Base-by-base conservation (phyloP, 2,888 invertebrate species). In the Diploptera punctata region DNA sequence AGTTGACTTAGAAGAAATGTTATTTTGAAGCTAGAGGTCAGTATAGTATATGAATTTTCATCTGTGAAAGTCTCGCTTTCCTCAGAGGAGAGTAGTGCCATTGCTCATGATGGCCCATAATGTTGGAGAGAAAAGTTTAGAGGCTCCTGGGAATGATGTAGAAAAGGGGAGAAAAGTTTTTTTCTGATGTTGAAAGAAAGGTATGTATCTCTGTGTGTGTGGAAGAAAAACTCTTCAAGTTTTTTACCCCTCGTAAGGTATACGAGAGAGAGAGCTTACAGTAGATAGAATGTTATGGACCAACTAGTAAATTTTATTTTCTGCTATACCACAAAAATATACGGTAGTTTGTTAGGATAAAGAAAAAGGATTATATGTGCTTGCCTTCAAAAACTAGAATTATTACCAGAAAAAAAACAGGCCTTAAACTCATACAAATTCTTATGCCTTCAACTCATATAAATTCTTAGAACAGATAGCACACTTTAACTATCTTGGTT, bases 81-180 rank as follows among this genome's bases (percentile, higher is more conserved):
- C n/a, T n/a, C n/a, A n/a, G n/a, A n/a, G n/a, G 47, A 18, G 9
- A 1, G 3, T 9, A 9, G 2, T 9, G 44, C 44, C n/a, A n/a
- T n/a, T 44, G 18, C 47, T 47, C 5, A 47, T 47, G 18, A 47
- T 47, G 47, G 9, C n/a, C n/a, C n/a, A n/a, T 47, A 18, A 5
- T 0, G 47, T 19, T 19, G n/a, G 19, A 18, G 49, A 19, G 49
- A 19, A 49, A 49, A 49, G 49, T 19, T 19, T 49, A 1, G 13
- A 13, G 52, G 10, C 21, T 21, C 52, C 3, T 9, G 52, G 21
- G 21, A 52, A 21, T 21, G 52, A 24, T 24, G 52, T 4, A 52
- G 52, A n/a, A n/a, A n/a, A n/a, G n/a, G n/a, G n/a, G n/a, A n/a
- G n/a, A 10, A 52, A 52, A 52, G 52, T 52, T 52, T 52, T 10